These are phyloP conservation scores for Dilophus febrilis DNA, from an alignment of 2,888 invertebrate genomes.

Conservation along the genomic window DNA sequence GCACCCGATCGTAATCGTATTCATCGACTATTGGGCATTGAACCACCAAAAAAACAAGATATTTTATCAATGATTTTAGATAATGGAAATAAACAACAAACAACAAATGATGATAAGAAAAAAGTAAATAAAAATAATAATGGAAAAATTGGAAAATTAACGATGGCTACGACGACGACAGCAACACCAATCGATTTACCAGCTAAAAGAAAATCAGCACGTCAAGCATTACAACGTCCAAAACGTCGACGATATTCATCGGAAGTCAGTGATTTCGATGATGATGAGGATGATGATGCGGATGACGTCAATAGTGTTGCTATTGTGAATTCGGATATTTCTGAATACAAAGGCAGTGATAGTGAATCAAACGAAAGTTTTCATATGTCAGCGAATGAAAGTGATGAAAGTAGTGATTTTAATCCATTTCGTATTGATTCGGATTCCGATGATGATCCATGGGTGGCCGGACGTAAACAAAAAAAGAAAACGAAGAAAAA, in stretches of 20 bases:
- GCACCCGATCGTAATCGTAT: constrained; percentile 80
- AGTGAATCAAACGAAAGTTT: constrained; percentile 35
- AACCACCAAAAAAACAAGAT: constrained; percentile 25
- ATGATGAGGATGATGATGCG: constrained; percentile 33
- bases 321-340: constrained; percentile 23
- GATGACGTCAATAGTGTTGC: constrained; percentile 12
- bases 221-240: constrained; percentile 25
- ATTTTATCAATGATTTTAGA: constrained; percentile 16
- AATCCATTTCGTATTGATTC: constrained; percentile 82
- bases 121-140: too few species aligned
- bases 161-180: constrained; percentile 4
- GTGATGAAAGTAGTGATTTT: constrained; percentile 62
- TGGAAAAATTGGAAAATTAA: constrained; percentile 9
- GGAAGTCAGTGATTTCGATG: constrained; percentile 44
- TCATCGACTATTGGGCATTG: constrained; percentile 54
- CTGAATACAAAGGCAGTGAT: constrained; percentile 22
- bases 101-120: constrained; percentile 5
- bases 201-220: constrained; percentile 20
- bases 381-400: constrained; percentile 32
- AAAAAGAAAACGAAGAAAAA: constrained; percentile 40
- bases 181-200: constrained; percentile 7
- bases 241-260: constrained; percentile 42
- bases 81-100: background rate
- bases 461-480: constrained; percentile 52
- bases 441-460: constrained; percentile 68